Conservation (phyloP, 2,888 invertebrate species). For the Auanema freiburgensis region DNA sequence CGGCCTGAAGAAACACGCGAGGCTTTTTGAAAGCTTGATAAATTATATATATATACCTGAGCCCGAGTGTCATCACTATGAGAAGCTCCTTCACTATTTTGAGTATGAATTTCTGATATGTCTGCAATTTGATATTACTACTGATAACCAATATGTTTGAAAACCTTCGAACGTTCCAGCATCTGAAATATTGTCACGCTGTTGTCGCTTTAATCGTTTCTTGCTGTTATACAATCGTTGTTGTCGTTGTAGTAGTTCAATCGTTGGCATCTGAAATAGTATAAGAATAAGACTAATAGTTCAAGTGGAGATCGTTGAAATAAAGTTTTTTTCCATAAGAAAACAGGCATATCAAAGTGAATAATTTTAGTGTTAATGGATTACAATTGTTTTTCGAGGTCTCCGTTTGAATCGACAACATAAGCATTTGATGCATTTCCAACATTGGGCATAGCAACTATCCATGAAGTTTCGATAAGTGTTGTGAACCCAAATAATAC, state of each 20-base stretch:
- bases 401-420: conserved; percentile 40
- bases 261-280: conserved; percentile 37
- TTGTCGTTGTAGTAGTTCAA: conserved; percentile 45
- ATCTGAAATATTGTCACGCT: conserved; percentile 49
- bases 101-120: conserved; percentile 61
- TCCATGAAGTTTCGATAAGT: conserved; percentile 43
- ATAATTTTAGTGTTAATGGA: conserved; percentile 7
- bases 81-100: conserved; percentile 46
- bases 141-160: neutral
- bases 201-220: conserved; percentile 31
- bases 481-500: conserved; percentile 60
- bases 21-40: neutral
- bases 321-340: neutral
- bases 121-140: conserved; percentile 43
- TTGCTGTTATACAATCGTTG: conserved; percentile 36
- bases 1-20: conserved; percentile 23
- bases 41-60: neutral
- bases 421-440: conserved; percentile 42
- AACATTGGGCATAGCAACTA: conserved; percentile 35
- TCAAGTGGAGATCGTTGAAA: neutral
- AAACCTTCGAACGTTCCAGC: conserved; percentile 63
- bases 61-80: conserved; percentile 45
- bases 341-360: too few species aligned
- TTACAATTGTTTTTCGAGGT: conserved; percentile 23
- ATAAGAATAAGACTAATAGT: neutral